Base-by-base conservation (phyloP, 2,888 invertebrate species). In the Tetheella fluctuosa region DNA sequence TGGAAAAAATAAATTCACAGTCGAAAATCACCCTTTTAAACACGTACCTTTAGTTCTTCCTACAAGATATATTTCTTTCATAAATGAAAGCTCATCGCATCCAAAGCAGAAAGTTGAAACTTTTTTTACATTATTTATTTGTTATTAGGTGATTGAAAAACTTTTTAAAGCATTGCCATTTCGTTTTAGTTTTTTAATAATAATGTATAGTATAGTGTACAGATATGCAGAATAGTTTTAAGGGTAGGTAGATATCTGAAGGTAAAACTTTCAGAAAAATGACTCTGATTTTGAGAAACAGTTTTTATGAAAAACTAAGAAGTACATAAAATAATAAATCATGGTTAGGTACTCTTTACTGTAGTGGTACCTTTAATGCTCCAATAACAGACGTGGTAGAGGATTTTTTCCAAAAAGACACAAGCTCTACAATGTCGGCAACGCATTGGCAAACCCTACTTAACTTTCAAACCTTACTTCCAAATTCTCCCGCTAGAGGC, bases 141-240 rank as follows among this genome's bases (percentile, higher is more conserved):
- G 5, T 64, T 69, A 69, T 65, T 64, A 62, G 64, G 20, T 59
- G 53, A 60, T 58, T 60, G 34, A 25, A 20, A 55, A 64, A 53
- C 67, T 63, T 77, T 78, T 83, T 67, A 81, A 80, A 85, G 81
- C 83, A 88, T 89, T 88, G 89, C 88, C 89, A 89, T 89, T 86
- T 87, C 71, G 73, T 74, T 77, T 83, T 78, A 84, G 81, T 78
- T 86, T 83, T 79, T 81, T 85, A 82, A 79, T 76, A 20, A 17
- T 34, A 73, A 62, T 74, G 59, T 69, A 37, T 68, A 70, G 55
- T 34, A 15, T 52, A 58, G 13, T 74, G 13, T 7, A 7, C n/a
- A n/a, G n/a, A n/a, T n/a, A 48, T 79, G 81, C 79, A 76, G 80
- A 76, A 81, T 82, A 77, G 73, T 65, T 52, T 23, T 34, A 67